Conservation (phyloP, 2,888 invertebrate genomes). For the Acleris holmiana region DNA sequence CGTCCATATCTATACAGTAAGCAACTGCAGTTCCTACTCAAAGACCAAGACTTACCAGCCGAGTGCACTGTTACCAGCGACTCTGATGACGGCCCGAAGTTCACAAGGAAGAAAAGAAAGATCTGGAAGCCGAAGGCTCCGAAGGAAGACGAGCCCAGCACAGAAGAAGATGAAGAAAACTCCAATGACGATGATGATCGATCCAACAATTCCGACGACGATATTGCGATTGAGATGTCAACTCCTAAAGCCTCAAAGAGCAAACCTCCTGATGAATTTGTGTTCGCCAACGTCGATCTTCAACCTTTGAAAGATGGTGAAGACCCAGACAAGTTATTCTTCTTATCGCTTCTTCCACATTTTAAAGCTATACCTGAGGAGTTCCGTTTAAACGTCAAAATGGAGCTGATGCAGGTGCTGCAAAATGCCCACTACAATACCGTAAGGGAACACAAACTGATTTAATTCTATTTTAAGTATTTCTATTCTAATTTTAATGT, state of each 20-base stretch:
- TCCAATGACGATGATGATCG: constrained; percentile 49
- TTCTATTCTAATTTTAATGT: constrained; percentile 21
- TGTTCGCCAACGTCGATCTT: constrained; percentile 69
- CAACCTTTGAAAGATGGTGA: constrained; percentile 55
- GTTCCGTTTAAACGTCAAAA: constrained; percentile 66
- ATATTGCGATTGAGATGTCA: constrained; percentile 38
- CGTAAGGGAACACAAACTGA: constrained; percentile 54
- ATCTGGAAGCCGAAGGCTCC: constrained; percentile 61
- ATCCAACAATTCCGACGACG: constrained; percentile 51
- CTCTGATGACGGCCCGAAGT: constrained; percentile 54
- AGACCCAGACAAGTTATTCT: constrained; percentile 72
- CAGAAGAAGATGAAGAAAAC: constrained; percentile 47
- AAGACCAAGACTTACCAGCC: constrained; percentile 49
- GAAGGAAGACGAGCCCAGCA: constrained; percentile 57
- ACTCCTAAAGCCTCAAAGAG: constrained; percentile 47
- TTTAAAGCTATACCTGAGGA: constrained; percentile 72
- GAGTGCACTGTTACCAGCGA: constrained; percentile 51
- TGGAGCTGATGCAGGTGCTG: constrained; percentile 76
- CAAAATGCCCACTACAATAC: constrained; percentile 64
- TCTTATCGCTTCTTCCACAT: constrained; percentile 72
- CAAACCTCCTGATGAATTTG: constrained; percentile 59
- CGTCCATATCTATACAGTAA: constrained; percentile 70
- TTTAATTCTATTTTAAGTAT: constrained; percentile 42
- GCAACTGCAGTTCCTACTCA: constrained; percentile 67
- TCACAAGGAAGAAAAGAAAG: constrained; percentile 42